Base-by-base conservation (phyloP, 2,113 vertebrate genomes). In the Megaceryle torquata region DNA sequence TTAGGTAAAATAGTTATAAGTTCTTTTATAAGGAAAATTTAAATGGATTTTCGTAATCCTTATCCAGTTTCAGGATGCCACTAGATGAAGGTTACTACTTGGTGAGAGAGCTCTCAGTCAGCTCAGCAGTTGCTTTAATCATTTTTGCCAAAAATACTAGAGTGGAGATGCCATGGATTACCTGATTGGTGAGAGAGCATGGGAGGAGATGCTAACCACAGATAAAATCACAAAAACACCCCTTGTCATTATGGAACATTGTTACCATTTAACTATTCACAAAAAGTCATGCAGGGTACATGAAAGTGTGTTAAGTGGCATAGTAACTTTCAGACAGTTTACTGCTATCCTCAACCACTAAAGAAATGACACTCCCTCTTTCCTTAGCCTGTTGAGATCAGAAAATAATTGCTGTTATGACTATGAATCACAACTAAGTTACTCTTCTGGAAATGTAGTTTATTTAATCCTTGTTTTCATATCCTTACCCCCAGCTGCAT, bases 351-450 rank as follows among this genome's bases (percentile, higher is more conserved):
- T 93, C 15, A 64, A 53, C 33, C 33, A 89, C 21, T 53, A 39
- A 89, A 78, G 64, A 67, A 79, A 72, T 0, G 5, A 3, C n/a
- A 59, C n/a, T 79, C 33, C 15, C 51, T 95, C 51, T 82, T 65
- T 69, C 63, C 82, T 70, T 89, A 70, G 48, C 15, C 60, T 60
- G 54, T 54, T 79, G 92, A 95, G 76, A 81, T 44, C n/a, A 72
- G 31, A 75, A 63, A 74, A 35, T 84, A 82, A 82, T 86, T 92
- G 37, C 33, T 82, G 20, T 71, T 74, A 43, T 80, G 48, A 43
- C 72, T 85, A 44, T 91, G 83, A 96, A 90, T 96, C 90, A 95
- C 61, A 86, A 60, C 7, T 28, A 76, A 67, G 25, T 50, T 57
- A 53, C n/a, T 88, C 65, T 88, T 50, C 39, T 79, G 89, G 29